Percentiles rank a stretch among this genome's conserved stretches.
Evolutionary conservation across 2,113 vertebrate genomes (phyloP).

Genomic region (Macrotis lagotis): DNA sequence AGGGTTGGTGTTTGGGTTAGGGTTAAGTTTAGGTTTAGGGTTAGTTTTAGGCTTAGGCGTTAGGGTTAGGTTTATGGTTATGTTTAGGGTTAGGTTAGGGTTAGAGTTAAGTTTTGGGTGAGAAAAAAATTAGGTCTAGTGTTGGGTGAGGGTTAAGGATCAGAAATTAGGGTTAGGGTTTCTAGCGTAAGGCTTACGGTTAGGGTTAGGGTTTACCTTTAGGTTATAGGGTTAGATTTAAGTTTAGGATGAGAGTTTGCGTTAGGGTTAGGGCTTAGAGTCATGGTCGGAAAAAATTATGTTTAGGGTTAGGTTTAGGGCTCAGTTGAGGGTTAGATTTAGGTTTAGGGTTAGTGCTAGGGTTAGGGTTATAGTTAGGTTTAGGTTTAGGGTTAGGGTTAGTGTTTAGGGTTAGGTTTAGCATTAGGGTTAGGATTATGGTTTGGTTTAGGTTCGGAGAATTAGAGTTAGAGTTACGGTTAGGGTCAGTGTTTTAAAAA

Average conservation of each 20-base stretch:
- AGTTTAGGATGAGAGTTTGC: conserved; percentile 11
- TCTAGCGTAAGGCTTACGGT: conserved; percentile 35
- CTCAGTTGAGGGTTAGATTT: too few relatives aligned
- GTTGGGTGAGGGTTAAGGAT: too few relatives aligned
- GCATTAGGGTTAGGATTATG: too few relatives aligned
- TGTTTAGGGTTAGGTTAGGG: too few relatives aligned
- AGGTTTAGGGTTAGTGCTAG: too few relatives aligned
- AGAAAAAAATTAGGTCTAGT: too few relatives aligned
- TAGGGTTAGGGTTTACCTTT: conserved; percentile 47
- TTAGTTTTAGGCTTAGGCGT: neutral
- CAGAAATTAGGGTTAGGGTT: conserved; percentile 57
- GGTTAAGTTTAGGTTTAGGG: conserved; percentile 15
- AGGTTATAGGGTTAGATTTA: conserved; percentile 14
- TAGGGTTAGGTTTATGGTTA: conserved; percentile 18
- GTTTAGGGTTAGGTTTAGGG: neutral
- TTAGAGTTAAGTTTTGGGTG: too few relatives aligned
- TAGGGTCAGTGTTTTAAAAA: neutral
- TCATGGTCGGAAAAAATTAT: neutral
- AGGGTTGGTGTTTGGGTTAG: neutral
- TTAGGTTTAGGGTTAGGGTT: too few relatives aligned
- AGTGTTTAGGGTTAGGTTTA: too few relatives aligned
- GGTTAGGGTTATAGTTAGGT: too few relatives aligned
- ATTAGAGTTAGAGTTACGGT: neutral
- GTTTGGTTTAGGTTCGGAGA: too few relatives aligned
- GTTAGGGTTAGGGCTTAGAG: neutral